Evolutionary conservation across 1,140 invertebrate genomes (phyloP), one percentile per base, ranked within the genome.

Genomic region (Hesperophylax magnus): DNA sequence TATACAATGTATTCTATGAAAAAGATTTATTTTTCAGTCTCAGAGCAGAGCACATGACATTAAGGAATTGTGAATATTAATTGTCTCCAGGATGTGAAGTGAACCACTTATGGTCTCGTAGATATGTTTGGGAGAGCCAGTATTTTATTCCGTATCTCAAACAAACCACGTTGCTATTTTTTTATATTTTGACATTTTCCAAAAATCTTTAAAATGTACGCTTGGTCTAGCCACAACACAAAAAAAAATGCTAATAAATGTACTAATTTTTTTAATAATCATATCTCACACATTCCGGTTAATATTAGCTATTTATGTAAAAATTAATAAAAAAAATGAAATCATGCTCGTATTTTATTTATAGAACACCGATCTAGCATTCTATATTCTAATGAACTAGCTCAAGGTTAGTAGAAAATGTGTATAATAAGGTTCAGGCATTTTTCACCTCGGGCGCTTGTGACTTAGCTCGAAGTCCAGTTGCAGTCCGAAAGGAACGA

Each of bases 11-110:
- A 67, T 72, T 72, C 18, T 72, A 72, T 54, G 18, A 27, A 72
- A 53, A 72, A 27, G 52, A 52, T 72, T 72, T 72, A 72, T 72
- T 54, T 20, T 27, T 72, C 69, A 72, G 69, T 72, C 69, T 72
- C 69, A 72, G 69, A 72, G 69, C 47, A 17, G 47, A 72, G 39
- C 52, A 24, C 69, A 72, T 72, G 69, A 72, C 69, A 24, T 22
- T 22, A 52, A 54, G 47, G 69, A 72, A 54, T 54, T 53, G 69
- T 54, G 56, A 18, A 53, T 72, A 54, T 72, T 69, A 17, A 69
- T 69, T 69, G 6, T 18, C 27, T 39, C 8, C n/a, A 20, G 15
- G 65, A 27, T 22, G 24, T 11, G 65, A 31, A 18, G 65, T 27
- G 22, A 14, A 9, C 27, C 63, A 67, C 3, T 4, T 27, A 61